Conservation (phyloP, 1,140 invertebrate genomes). For the Drosophila jambulina region DNA sequence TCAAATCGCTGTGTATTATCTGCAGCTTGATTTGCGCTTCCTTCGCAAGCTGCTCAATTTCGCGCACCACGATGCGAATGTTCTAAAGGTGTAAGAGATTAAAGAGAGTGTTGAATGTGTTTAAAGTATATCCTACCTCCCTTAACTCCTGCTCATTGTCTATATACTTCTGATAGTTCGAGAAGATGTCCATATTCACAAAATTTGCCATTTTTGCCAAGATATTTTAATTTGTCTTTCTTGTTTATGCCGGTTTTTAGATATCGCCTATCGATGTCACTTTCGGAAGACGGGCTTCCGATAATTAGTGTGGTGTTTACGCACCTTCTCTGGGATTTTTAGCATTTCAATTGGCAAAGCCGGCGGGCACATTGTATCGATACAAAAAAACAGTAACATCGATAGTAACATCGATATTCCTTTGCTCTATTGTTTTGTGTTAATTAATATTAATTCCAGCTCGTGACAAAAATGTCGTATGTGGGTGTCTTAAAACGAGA, state of each 20-base stretch:
- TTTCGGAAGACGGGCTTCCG: not conserved
- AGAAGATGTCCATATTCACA: conserved; percentile 86
- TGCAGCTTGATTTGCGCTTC: conserved; percentile 90
- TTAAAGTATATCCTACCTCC: conserved; percentile 86
- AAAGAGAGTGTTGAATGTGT: not conserved
- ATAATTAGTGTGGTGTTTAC: conserved; percentile 10
- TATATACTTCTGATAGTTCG: conserved; percentile 88
- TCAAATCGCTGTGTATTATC: conserved; percentile 89
- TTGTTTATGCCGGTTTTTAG: conserved; percentile 61
- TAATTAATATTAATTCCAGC: conserved; percentile 22
- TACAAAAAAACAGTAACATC: not conserved
- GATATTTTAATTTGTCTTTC: not conserved
- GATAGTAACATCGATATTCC: not conserved
- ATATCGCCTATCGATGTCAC: conserved; percentile 21
- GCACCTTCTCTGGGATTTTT: too few relatives aligned
- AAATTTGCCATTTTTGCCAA: conserved; percentile 70
- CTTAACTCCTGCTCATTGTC: conserved; percentile 88
- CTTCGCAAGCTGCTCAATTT: conserved; percentile 89
- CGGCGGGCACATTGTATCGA: not conserved
- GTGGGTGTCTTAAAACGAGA: conserved; percentile 31
- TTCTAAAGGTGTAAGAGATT: conserved; percentile 86
- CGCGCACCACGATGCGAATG: conserved; percentile 89
- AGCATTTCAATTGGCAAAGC: too few relatives aligned
- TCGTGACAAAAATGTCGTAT: conserved; percentile 68
- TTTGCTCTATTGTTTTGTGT: conserved; percentile 5